Percentiles rank a stretch among this genome's conserved stretches.
phyloP scores from a whole-genome alignment of 1,140 invertebrate species.

The Argopecten irradians region DNA sequence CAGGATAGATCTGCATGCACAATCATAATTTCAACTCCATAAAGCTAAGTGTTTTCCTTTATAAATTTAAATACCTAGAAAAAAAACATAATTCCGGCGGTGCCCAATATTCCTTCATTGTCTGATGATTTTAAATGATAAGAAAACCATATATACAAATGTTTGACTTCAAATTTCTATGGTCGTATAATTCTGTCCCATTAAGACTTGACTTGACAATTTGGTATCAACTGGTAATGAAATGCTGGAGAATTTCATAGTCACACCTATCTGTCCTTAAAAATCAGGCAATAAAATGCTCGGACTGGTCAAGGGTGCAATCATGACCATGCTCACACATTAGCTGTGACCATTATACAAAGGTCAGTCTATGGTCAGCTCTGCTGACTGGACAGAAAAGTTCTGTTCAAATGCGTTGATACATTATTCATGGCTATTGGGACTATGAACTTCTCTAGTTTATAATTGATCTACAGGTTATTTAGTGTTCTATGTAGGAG shows the following conservation, averaged over 20 bases:
- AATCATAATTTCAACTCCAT: too few relatives aligned
- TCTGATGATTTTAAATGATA: background rate
- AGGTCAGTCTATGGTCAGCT: constrained; percentile 4
- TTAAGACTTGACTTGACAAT: background rate
- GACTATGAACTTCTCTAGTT: too few relatives aligned
- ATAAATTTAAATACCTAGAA: too few relatives aligned
- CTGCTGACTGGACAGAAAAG: background rate
- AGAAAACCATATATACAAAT: background rate
- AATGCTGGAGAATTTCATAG: background rate
- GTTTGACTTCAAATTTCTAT: constrained; percentile 15
- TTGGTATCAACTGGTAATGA: background rate
- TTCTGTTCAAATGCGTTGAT: background rate
- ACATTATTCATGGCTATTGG: background rate
- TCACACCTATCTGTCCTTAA: constrained; percentile 9
- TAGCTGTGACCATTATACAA: background rate
- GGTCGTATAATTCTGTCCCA: background rate
- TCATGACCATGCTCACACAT: constrained; percentile 15
- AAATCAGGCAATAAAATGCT: background rate
- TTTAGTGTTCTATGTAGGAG: too few relatives aligned
- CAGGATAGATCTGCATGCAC: too few relatives aligned
- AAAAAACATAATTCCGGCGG: too few relatives aligned
- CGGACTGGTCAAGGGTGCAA: background rate
- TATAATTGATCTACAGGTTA: too few relatives aligned
- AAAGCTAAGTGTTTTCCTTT: too few relatives aligned
- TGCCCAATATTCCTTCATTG: too few relatives aligned